A percentile compares a stretch with the other conserved stretches of the same genome.
phyloP scores from a whole-genome alignment of 1,140 invertebrate genomes.

The Cyrtorhinus lividipennis region DNA sequence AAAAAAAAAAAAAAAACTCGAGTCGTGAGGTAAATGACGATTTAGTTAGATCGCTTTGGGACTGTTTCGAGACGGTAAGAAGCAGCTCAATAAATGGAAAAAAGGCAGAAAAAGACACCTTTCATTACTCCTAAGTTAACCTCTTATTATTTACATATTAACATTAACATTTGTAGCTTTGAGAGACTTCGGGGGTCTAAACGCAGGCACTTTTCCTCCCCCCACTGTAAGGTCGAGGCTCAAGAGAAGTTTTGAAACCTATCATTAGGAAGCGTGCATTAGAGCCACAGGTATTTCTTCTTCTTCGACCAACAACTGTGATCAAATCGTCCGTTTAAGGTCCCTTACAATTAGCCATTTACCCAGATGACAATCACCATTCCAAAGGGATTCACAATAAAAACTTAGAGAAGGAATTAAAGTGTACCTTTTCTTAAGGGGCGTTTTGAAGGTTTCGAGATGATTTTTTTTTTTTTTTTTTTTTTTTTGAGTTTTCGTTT shows the following conservation, averaged over 20 bases:
- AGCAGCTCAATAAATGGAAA: background rate
- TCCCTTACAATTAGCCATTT: slow-evolving; percentile 6
- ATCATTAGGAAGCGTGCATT: slow-evolving; percentile 8
- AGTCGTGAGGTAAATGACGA: background rate
- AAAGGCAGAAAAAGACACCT: slow-evolving; percentile 5
- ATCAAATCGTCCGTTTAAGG: slow-evolving; percentile 9
- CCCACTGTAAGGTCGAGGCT: background rate
- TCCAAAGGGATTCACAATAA: background rate
- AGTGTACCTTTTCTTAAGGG: background rate
- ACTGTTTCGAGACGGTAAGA: background rate
- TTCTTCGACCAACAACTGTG: slow-evolving; percentile 1
- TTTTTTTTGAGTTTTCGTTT: no score
- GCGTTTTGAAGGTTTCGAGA: background rate
- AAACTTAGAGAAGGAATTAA: slow-evolving; percentile 1
- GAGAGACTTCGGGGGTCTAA: background rate
- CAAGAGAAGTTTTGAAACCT: background rate
- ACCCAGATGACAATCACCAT: slow-evolving; percentile 3
- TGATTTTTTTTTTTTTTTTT: background rate
- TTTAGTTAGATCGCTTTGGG: background rate
- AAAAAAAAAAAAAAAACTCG: background rate
- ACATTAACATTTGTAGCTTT: background rate
- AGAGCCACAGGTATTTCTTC: slow-evolving; percentile 1
- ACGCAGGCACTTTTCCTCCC: background rate
- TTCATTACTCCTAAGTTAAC: background rate
- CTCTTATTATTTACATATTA: slow-evolving; percentile 5